Base-by-base conservation (phyloP, 2,113 vertebrate genomes). In the Calyptomena viridis region DNA sequence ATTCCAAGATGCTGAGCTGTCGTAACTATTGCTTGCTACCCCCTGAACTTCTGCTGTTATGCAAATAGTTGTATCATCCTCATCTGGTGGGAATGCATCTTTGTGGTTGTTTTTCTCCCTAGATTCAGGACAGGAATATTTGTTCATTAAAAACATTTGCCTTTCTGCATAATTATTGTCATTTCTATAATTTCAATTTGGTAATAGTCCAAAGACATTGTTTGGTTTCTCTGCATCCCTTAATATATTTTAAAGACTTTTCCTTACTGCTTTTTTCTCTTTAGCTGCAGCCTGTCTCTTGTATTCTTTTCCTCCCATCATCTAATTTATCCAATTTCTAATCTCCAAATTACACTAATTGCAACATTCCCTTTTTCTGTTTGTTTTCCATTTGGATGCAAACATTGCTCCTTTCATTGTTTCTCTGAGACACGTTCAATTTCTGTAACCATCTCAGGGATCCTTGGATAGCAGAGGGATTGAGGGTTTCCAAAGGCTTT, bases 151-250 rank as follows among this genome's bases (percentile, higher is more conserved):
- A 90, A 97, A 75, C 44, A 92, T 93, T 94, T 89, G 46, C 80
- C 30, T 78, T 93, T 92, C 80, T 92, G 86, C 60, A 69, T 92
- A 96, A 93, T 90, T 90, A 73, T 81, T 89, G 9, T 53, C 21
- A 67, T 89, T 92, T 86, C 68, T 90, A 31, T 75, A 89, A 94
- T 96, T 95, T 93, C 73, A 84, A 75, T 81, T 93, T 92, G 86
- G 93, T 92, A 77, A 46, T 28, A 35, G 27, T 90, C 89, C 93
- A 94, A 93, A 89, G 68, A 56, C 60, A 67, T 86, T 13, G 58
- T 78, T 81, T 81, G 52, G 47, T 85, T 95, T 87, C 63, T 67
- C 83, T 67, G 90, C 76, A 84, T 84, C 69, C 39, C 39, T 90
- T 90, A 86, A 81, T 67, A 78, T 66, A 55, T 74, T 95, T 92